These are phyloP conservation scores for Hypselothyrea guttata DNA, from an alignment of 2,888 invertebrate species.

Conservation along the genomic window DNA sequence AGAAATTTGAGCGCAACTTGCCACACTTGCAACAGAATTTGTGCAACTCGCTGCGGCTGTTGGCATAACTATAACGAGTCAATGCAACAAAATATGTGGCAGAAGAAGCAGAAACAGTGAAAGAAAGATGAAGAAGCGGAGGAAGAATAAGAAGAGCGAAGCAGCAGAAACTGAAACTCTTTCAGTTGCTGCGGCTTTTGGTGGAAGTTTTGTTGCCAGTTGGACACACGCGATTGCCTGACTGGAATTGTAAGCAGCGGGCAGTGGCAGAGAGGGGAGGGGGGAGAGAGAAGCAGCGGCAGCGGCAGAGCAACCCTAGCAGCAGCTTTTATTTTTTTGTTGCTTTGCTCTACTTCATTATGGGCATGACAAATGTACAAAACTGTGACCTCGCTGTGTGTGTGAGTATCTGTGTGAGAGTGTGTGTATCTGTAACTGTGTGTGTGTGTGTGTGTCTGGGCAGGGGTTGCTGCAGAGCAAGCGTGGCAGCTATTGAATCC, in stretches of 20 bases:
- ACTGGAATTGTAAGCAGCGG: constrained; percentile 19
- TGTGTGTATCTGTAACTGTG: constrained; percentile 1
- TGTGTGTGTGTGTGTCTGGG: constrained; percentile 3
- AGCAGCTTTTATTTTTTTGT: too few relatives aligned
- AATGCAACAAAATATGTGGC: constrained; percentile 4
- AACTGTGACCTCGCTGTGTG: constrained; percentile 34
- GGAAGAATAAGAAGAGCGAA: constrained; percentile 14
- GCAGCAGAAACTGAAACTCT: constrained; percentile 34
- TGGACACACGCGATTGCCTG: constrained; percentile 60
- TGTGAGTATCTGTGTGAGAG: constrained; percentile 8
- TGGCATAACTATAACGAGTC: constrained; percentile 9
- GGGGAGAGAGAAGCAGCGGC: constrained; percentile 1
- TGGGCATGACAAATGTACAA: constrained; percentile 59
- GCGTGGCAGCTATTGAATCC: constrained; percentile 36
- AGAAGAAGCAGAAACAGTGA: too few relatives aligned
- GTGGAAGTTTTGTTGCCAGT: constrained; percentile 32
- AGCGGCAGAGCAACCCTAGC: constrained; percentile 47
- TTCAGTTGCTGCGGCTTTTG: constrained; percentile 31
- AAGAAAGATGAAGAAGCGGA: constrained; percentile 2
- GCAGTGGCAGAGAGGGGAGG: neutral
- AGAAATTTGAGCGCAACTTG: too few relatives aligned
- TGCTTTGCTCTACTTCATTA: constrained; percentile 63
- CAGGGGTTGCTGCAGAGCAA: constrained; percentile 1
- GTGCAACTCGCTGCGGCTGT: neutral
- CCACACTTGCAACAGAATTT: too few relatives aligned